Conservation (phyloP, 2,888 invertebrate genomes). For the Julus scandinavius region DNA sequence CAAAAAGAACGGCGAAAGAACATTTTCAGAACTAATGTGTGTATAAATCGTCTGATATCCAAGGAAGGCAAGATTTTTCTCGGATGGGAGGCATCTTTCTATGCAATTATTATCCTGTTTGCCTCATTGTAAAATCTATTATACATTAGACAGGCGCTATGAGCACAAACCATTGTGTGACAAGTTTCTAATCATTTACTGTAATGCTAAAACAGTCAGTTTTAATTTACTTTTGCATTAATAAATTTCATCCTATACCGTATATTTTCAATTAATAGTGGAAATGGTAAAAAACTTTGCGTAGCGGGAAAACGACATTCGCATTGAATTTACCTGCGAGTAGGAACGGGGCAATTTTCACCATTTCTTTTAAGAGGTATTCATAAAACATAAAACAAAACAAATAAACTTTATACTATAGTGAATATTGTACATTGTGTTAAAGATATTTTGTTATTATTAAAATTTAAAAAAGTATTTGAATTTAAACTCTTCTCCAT, state of each 20-base stretch:
- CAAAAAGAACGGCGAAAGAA: background rate
- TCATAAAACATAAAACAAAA: no score
- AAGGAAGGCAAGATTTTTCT: background rate
- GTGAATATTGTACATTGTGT: no score
- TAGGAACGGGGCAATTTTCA: no score
- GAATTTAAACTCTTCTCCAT: no score
- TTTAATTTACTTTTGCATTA: background rate
- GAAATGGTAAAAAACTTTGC: background rate
- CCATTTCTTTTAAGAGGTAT: no score
- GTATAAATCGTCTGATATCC: slow-evolving; percentile 1
- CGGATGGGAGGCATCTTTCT: background rate
- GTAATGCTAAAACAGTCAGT: background rate
- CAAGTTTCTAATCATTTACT: background rate
- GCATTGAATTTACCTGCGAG: no score
- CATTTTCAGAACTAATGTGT: background rate
- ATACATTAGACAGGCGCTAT: background rate
- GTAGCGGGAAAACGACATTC: no score
- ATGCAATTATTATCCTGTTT: background rate
- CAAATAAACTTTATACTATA: no score
- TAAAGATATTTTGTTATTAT: no score
- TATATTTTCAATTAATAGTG: background rate
- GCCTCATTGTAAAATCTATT: background rate
- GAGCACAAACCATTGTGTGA: background rate
- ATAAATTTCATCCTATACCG: background rate
- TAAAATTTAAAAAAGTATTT: no score